These are phyloP conservation scores for Zygaena filipendulae DNA, from an alignment of 2,888 invertebrate species.

Conservation along the genomic window DNA sequence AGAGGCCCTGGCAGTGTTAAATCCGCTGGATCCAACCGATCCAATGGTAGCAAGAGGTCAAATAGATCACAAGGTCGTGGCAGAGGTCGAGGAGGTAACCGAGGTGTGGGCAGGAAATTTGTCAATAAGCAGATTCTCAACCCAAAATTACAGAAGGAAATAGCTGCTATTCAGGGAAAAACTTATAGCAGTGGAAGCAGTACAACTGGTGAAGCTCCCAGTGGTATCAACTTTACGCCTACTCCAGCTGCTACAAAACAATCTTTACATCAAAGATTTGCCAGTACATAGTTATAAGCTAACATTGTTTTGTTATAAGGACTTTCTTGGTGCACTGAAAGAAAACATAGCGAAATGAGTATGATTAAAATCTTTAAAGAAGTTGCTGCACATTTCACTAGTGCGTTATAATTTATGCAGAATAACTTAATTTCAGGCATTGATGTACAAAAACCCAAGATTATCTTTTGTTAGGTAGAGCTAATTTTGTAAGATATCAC, in stretches of 20 bases:
- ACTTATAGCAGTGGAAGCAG: conserved; percentile 24
- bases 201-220: conserved; percentile 23
- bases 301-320: too few relatives aligned
- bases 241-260: conserved; percentile 49
- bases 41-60: conserved; percentile 35
- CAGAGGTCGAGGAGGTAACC: conserved; percentile 38
- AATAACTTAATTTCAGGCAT: too few relatives aligned
- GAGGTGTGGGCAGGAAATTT: conserved; percentile 47
- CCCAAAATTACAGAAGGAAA: conserved; percentile 52
- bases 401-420: too few relatives aligned
- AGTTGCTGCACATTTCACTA: too few relatives aligned
- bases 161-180: conserved; percentile 56
- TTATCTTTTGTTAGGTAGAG: too few relatives aligned
- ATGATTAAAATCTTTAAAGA: too few relatives aligned
- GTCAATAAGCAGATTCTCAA: conserved; percentile 48
- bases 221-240: conserved; percentile 41
- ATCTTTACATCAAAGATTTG: conserved; percentile 58
- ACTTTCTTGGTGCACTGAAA: too few relatives aligned
- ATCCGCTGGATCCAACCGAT: conserved; percentile 42
- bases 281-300: conserved; percentile 29
- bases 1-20: conserved; percentile 53
- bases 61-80: conserved; percentile 30
- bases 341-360: too few relatives aligned
- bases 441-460: too few relatives aligned
- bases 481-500: too few relatives aligned